phyloP scores from a whole-genome alignment of 2,113 vertebrate species.

The Hemiprocne comata region DNA sequence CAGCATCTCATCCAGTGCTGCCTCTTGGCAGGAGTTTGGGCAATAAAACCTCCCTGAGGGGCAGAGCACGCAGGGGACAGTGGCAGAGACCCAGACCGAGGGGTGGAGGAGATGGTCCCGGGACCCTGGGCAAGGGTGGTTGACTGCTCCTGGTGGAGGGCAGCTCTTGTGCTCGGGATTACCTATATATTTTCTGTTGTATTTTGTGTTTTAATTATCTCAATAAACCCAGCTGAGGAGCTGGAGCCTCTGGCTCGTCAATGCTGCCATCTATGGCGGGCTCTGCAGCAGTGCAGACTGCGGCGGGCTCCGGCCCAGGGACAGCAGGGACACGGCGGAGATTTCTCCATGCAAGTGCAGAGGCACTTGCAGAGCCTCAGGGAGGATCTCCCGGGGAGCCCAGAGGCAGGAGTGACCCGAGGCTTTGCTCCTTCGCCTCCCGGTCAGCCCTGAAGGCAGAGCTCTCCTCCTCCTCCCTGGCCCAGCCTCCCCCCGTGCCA shows the following conservation, averaged over 20 bases:
- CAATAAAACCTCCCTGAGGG: background rate
- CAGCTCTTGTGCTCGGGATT: background rate
- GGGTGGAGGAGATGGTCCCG: background rate
- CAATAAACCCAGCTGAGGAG: background rate
- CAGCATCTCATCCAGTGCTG: background rate
- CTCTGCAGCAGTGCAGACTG: background rate
- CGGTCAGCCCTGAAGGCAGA: background rate
- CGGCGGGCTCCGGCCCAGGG: too few relatives aligned
- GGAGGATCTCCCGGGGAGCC: background rate
- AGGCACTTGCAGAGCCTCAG: fast-evolving
- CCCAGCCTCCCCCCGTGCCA: too few relatives aligned
- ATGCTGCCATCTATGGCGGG: constrained; percentile 70
- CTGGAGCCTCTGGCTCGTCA: constrained; percentile 16
- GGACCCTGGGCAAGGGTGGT: background rate
- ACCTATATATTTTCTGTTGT: background rate
- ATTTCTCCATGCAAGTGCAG: background rate
- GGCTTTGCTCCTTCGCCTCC: background rate
- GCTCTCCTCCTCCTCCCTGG: background rate
- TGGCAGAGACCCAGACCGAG: fast-evolving
- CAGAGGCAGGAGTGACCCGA: fast-evolving
- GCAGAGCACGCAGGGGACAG: background rate
- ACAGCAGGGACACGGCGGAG: background rate
- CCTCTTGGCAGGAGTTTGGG: background rate
- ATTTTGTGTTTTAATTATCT: background rate
- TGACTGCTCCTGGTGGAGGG: fast-evolving